These are phyloP conservation scores for Neoascia interrupta DNA, from an alignment of 2,888 invertebrate genomes.

Conservation along the genomic window DNA sequence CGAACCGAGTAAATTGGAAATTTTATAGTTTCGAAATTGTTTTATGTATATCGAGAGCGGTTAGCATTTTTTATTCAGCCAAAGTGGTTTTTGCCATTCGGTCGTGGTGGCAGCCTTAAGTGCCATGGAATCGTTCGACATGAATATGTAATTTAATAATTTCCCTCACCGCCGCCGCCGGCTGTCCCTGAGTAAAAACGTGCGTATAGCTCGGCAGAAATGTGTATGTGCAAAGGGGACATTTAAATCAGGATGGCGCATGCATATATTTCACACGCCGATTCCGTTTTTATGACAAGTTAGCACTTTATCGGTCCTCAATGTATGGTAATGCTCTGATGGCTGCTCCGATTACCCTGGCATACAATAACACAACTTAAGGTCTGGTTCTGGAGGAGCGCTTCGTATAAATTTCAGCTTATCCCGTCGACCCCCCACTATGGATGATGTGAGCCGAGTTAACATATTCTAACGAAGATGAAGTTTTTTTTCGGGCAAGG, in stretches of 20 bases:
- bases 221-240: constrained; percentile 8
- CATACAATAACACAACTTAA: constrained; percentile 39
- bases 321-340: constrained; percentile 57
- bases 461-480: constrained; percentile 47
- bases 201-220: too few relatives aligned
- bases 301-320: constrained; percentile 48
- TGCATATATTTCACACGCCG: background rate
- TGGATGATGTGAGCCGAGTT: constrained; percentile 4
- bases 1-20: constrained; percentile 58
- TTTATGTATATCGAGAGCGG: constrained; percentile 46
- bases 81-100: constrained; percentile 11
- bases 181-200: background rate
- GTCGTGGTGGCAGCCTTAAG: constrained; percentile 10
- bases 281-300: constrained; percentile 38
- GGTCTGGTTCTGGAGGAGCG: constrained; percentile 21
- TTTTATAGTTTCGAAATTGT: constrained; percentile 68
- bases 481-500: constrained; percentile 41
- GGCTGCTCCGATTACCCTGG: constrained; percentile 41
- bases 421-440: constrained; percentile 4
- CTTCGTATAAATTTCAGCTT: constrained; percentile 46
- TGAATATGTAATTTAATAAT: constrained; percentile 63
- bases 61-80: constrained; percentile 47
- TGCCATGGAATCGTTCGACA: constrained; percentile 26
- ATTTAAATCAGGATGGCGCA: constrained; percentile 43
- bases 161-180: background rate